A percentile compares a stretch with the other conserved stretches of the same genome.
Evolutionary conservation across 2,888 invertebrate genomes (phyloP).

Genomic region (Melikaiella ostensackeni): DNA sequence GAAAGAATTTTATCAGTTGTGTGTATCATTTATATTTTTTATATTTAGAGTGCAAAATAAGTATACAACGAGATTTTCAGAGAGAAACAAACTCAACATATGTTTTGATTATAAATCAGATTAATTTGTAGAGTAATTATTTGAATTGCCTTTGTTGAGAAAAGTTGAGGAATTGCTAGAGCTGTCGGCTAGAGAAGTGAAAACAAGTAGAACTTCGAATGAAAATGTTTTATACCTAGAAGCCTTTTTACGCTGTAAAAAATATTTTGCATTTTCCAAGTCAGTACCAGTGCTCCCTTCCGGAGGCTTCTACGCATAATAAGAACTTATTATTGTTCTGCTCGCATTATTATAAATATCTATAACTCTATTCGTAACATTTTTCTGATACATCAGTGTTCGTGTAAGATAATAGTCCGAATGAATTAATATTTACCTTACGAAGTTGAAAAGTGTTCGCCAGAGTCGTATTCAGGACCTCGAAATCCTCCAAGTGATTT

Average conservation of each 20-base stretch:
- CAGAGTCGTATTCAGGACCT: background rate
- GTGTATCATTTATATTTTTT: constrained; percentile 19
- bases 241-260: constrained; percentile 54
- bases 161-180: background rate
- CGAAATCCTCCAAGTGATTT: background rate
- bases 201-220: background rate
- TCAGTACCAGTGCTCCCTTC: constrained; percentile 27
- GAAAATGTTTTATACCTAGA: constrained; percentile 49
- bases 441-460: constrained; percentile 43
- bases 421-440: constrained; percentile 55
- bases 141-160: background rate
- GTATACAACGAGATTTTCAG: constrained; percentile 22
- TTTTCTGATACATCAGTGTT: constrained; percentile 53
- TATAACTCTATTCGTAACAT: constrained; percentile 30
- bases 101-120: background rate
- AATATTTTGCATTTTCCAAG: constrained; percentile 52
- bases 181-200: background rate
- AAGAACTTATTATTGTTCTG: constrained; percentile 27
- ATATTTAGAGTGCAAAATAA: background rate
- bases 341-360: constrained; percentile 32
- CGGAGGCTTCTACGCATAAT: constrained; percentile 1
- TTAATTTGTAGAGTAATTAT: background rate
- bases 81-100: constrained; percentile 7
- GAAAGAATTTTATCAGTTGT: background rate
- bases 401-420: constrained; percentile 55